A percentile compares a stretch with the other conserved stretches of the same genome.
These are phyloP conservation scores for Hypercompe scribonia DNA, from an alignment of 2,888 invertebrate species.

Conservation along the genomic window DNA sequence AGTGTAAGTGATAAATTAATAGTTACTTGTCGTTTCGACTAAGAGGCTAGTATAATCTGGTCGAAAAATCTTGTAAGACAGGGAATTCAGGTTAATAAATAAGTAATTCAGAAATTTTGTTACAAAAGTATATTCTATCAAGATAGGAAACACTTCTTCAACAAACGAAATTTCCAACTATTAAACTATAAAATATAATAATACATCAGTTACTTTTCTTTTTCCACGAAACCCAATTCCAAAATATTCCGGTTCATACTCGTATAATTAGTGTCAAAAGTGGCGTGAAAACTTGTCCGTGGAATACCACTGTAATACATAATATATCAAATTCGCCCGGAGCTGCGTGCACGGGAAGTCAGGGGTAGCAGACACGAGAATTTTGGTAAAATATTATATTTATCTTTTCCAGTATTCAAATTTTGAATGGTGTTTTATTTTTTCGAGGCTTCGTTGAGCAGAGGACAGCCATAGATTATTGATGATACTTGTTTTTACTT, in stretches of 20 bases:
- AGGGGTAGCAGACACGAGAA: conserved; percentile 24
- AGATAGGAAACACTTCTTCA: background rate
- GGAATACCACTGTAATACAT: conserved; percentile 51
- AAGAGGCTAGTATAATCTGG: no score
- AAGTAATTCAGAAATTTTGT: no score
- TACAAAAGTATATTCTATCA: background rate
- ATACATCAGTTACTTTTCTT: conserved; percentile 8
- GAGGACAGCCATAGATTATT: no score
- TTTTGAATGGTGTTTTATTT: background rate
- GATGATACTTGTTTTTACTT: no score
- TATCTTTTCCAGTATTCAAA: background rate
- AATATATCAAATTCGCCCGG: conserved; percentile 47
- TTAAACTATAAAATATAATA: background rate
- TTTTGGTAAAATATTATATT: background rate
- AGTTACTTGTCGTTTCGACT: no score
- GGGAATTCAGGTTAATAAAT: no score
- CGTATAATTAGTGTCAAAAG: conserved; percentile 58
- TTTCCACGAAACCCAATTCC: conserved; percentile 17
- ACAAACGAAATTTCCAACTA: background rate
- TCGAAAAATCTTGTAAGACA: no score
- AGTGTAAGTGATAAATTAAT: no score
- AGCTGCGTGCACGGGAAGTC: conserved; percentile 40
- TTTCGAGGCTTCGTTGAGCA: background rate
- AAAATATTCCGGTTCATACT: conserved; percentile 34
- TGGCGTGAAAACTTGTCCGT: conserved; percentile 58